These are phyloP conservation scores for Strix aluco DNA, from an alignment of 2,113 vertebrate genomes.

Conservation along the genomic window DNA sequence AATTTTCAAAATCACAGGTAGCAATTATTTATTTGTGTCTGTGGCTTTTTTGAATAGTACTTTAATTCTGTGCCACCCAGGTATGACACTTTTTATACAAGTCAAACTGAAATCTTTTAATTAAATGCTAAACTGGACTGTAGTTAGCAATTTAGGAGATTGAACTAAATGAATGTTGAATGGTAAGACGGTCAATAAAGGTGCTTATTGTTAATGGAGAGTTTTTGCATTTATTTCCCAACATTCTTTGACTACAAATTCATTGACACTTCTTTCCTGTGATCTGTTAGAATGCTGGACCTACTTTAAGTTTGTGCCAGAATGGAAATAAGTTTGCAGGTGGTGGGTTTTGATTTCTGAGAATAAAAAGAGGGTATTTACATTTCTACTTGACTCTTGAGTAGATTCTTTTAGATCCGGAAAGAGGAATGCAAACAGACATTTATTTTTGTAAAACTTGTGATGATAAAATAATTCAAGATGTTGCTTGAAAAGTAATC, in stretches of 20 bases:
- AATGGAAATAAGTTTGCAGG: not conserved
- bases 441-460: not conserved
- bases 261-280: not conserved
- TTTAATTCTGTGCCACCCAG: not conserved
- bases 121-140: not conserved
- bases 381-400: not conserved
- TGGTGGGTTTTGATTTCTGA: not conserved
- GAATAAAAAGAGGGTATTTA: not conserved
- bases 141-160: not conserved
- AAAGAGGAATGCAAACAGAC: not conserved
- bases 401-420: not conserved
- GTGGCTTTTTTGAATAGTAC: not conserved
- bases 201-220: not conserved
- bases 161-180: not conserved
- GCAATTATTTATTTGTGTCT: not conserved
- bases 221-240: not conserved
- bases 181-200: slow-evolving; percentile 37
- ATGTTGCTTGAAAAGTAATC: not conserved
- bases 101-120: not conserved
- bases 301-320: not conserved
- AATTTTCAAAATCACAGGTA: not conserved
- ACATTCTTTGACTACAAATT: not conserved
- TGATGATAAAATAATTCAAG: not conserved
- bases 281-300: not conserved
- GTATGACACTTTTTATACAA: slow-evolving; percentile 9